A percentile compares a stretch with the other conserved stretches of the same genome.
Evolutionary conservation across 2,797 vertebrate genomes (phyloP).

Genomic region (Manis pentadactyla): DNA sequence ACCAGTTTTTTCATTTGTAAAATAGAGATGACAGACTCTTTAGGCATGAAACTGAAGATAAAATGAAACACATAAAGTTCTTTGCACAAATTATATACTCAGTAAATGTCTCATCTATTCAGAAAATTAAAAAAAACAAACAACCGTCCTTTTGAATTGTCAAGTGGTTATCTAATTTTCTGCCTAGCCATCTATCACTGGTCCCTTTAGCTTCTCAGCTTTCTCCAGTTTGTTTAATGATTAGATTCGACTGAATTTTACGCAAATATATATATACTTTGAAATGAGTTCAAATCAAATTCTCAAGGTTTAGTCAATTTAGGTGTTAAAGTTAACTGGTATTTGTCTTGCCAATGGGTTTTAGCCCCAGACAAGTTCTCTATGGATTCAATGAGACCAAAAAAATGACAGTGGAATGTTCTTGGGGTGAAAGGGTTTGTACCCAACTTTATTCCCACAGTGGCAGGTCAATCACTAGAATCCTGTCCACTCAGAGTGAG

Average conservation of each 20-base stretch:
- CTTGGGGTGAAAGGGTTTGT: no score
- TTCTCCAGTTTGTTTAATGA: conserved; percentile 21
- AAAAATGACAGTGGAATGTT: no score
- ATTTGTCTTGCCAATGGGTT: no score
- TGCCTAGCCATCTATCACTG: neutral
- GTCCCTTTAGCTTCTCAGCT: neutral
- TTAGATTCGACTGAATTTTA: neutral
- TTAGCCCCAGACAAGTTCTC: no score
- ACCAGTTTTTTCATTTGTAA: neutral
- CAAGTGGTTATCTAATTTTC: neutral
- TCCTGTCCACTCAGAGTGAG: no score
- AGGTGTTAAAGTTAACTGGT: neutral
- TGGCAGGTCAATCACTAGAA: no score
- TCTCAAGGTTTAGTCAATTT: conserved; percentile 39
- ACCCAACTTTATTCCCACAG: no score
- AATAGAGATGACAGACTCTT: neutral
- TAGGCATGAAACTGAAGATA: conserved; percentile 14
- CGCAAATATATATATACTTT: conserved; percentile 37
- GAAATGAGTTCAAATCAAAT: conserved; percentile 2
- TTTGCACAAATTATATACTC: neutral
- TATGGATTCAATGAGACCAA: no score
- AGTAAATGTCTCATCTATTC: neutral
- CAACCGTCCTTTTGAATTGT: neutral
- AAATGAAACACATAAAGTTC: neutral
- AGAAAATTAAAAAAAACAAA: conserved; percentile 23